These are phyloP conservation scores for Antechinus stuartii DNA, from an alignment of 2,113 vertebrate species.

Conservation along the genomic window DNA sequence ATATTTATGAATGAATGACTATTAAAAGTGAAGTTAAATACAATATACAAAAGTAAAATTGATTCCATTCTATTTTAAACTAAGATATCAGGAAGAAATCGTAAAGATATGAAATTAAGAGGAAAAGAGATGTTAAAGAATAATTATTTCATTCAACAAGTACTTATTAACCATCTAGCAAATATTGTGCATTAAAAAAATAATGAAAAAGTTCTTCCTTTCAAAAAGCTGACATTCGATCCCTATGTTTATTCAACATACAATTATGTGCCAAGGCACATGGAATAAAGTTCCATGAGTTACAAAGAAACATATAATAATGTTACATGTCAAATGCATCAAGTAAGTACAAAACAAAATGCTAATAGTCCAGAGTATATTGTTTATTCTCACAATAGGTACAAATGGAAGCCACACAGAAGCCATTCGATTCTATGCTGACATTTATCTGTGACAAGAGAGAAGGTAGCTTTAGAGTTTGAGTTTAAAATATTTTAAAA, in stretches of 20 bases:
- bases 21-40: not conserved
- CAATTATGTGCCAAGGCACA: not conserved
- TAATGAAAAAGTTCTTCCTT: not conserved
- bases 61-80: not conserved
- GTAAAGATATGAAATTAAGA: not conserved
- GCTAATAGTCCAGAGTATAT: not conserved
- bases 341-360: not conserved
- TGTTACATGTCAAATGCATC: not conserved
- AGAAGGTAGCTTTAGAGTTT: not conserved
- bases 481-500: not conserved
- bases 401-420: not conserved
- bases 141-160: not conserved
- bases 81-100: not conserved
- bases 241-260: not conserved
- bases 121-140: not conserved
- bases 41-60: not conserved
- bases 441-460: not conserved
- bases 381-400: not conserved
- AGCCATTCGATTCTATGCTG: not conserved
- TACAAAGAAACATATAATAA: not conserved
- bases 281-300: not conserved
- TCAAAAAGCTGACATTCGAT: not conserved
- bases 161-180: not conserved
- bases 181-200: not conserved
- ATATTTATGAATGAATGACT: not conserved